A percentile compares a stretch with the other conserved stretches of the same genome.
Evolutionary conservation across 2,113 vertebrate genomes (phyloP).

Genomic region (Hirundichthys speculiger): DNA sequence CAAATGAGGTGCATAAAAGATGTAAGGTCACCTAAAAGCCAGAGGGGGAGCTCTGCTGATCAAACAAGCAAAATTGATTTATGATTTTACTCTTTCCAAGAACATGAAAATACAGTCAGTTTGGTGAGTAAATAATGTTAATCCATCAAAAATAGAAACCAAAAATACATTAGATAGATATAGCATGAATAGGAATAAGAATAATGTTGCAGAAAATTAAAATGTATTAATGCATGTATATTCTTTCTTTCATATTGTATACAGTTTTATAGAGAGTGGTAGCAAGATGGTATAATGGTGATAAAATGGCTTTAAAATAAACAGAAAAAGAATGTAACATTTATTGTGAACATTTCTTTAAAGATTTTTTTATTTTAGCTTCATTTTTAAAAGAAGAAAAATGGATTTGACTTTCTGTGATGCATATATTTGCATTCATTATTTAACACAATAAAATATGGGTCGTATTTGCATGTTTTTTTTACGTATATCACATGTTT

Average conservation of each 20-base stretch:
- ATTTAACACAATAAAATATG: too few species aligned
- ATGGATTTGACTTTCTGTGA: too few species aligned
- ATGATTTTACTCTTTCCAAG: neutral
- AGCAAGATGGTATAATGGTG: too few species aligned
- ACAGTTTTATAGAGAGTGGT: neutral
- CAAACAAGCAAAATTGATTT: neutral
- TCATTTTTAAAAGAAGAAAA: too few species aligned
- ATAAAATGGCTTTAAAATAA: too few species aligned
- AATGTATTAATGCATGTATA: neutral
- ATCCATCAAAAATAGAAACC: neutral
- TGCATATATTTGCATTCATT: too few species aligned
- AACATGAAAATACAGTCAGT: neutral
- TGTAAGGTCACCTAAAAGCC: slow-evolving; percentile 40
- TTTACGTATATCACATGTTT: too few species aligned
- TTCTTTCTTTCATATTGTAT: neutral
- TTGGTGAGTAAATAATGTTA: neutral
- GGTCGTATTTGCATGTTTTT: too few species aligned
- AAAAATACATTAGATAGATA: too few species aligned
- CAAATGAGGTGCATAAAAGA: slow-evolving; percentile 12
- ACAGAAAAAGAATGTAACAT: too few species aligned
- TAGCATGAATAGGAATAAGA: neutral
- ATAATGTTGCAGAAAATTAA: neutral
- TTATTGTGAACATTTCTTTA: too few species aligned
- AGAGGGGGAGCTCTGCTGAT: slow-evolving; percentile 56
- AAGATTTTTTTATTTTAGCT: too few species aligned